These are phyloP conservation scores for Hyposmocoma kahamanoa DNA, from an alignment of 1,140 invertebrate genomes.

Conservation along the genomic window DNA sequence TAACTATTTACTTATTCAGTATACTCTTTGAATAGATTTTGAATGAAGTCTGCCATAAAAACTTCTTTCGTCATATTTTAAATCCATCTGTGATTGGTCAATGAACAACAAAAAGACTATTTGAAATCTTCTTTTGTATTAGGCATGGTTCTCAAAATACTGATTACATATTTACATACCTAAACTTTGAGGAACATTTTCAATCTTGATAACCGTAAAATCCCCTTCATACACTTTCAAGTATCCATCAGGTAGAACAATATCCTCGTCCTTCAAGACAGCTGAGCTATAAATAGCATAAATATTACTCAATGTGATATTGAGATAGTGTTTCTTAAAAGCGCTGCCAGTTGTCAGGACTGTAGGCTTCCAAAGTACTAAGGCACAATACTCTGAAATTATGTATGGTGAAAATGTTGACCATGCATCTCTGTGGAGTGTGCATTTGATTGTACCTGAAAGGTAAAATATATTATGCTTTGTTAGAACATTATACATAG, in stretches of 20 bases:
- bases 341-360: slow-evolving; percentile 56
- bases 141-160: background rate
- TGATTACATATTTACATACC: slow-evolving; percentile 24
- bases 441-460: slow-evolving; percentile 59
- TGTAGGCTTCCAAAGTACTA: slow-evolving; percentile 50
- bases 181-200: slow-evolving; percentile 23
- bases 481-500: no score
- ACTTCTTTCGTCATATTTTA: background rate
- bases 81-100: background rate
- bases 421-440: slow-evolving; percentile 63
- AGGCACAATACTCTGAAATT: slow-evolving; percentile 47
- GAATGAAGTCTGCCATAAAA: background rate
- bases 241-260: slow-evolving; percentile 40
- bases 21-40: background rate
- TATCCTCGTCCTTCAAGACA: slow-evolving; percentile 28
- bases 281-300: slow-evolving; percentile 48
- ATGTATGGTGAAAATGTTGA: slow-evolving; percentile 50
- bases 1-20: no score
- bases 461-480: slow-evolving; percentile 17
- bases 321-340: slow-evolving; percentile 62
- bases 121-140: background rate
- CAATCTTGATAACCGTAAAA: slow-evolving; percentile 44
- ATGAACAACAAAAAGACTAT: background rate
- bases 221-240: slow-evolving; percentile 32
- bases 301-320: slow-evolving; percentile 58